A percentile compares a stretch with the other conserved stretches of the same genome.
Conservation (phyloP, 2,797 vertebrate genomes). For the Poecile montanus region DNA sequence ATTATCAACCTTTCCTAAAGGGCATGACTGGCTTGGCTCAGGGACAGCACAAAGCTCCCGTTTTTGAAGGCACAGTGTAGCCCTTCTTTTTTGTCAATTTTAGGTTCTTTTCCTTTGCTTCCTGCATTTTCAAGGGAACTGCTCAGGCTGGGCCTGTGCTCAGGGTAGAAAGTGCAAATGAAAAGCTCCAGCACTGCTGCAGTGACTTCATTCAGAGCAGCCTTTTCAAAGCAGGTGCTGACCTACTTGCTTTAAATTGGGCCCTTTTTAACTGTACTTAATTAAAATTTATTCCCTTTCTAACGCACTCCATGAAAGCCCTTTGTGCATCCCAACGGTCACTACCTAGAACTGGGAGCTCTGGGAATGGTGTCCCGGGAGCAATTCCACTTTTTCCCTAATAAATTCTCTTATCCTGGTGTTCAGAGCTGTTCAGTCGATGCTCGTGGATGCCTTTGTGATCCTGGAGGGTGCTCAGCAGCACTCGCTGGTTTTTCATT, state of each 20-base stretch:
- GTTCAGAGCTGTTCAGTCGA: background rate
- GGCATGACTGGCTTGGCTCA: rapidly evolving
- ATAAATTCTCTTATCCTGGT: background rate
- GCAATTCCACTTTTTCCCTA: background rate
- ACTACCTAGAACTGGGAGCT: slow-evolving; percentile 35
- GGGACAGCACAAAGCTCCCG: background rate
- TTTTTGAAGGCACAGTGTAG: background rate
- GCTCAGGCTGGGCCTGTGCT: background rate
- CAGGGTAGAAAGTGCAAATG: background rate
- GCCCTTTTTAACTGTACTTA: slow-evolving; percentile 18
- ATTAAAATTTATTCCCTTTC: slow-evolving; percentile 46
- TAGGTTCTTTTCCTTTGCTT: background rate
- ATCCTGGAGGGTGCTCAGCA: slow-evolving; percentile 10
- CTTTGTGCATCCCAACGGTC: slow-evolving; percentile 53
- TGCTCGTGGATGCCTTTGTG: background rate
- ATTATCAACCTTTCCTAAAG: background rate
- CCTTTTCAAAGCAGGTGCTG: slow-evolving; percentile 38
- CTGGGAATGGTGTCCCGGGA: slow-evolving; percentile 37
- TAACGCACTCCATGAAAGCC: slow-evolving; percentile 35
- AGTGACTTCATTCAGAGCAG: background rate
- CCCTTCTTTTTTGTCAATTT: background rate
- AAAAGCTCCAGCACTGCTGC: background rate
- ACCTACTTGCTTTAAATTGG: slow-evolving; percentile 40
- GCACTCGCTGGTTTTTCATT: background rate
- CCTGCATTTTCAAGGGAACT: background rate